These are phyloP conservation scores for Pyralis farinalis DNA, from an alignment of 2,888 invertebrate species.

Conservation along the genomic window DNA sequence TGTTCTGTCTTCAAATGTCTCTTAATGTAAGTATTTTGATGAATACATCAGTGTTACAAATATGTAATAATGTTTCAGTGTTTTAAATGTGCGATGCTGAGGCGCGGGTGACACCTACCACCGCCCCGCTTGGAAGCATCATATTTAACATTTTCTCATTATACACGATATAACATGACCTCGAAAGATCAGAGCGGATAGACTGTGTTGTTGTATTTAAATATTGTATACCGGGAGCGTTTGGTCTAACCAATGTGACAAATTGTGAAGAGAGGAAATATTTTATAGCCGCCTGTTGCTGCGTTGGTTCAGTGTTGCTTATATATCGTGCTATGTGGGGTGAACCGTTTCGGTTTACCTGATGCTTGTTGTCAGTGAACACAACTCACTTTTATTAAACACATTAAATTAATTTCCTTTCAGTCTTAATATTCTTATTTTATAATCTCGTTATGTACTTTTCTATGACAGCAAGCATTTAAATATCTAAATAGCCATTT, in stretches of 20 bases:
- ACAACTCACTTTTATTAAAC: not conserved
- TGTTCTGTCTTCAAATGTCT: constrained; percentile 79
- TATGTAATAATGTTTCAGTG: constrained; percentile 47
- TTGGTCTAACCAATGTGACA: constrained; percentile 29
- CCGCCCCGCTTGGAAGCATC: constrained; percentile 16
- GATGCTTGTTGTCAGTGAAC: constrained; percentile 31
- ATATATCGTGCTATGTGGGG: constrained; percentile 32
- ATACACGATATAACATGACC: constrained; percentile 34
- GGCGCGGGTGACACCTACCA: constrained; percentile 19
- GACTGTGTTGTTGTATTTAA: constrained; percentile 57
- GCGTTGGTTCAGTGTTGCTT: constrained; percentile 48
- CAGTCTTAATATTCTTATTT: not conserved
- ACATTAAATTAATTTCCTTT: not conserved
- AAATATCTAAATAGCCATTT: not conserved
- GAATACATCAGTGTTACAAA: constrained; percentile 59
- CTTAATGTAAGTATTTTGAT: constrained; percentile 73
- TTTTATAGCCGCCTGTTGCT: constrained; percentile 33
- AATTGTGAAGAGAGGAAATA: constrained; percentile 29
- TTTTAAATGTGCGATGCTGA: constrained; percentile 39
- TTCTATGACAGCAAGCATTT: constrained; percentile 21
- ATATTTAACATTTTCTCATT: constrained; percentile 26
- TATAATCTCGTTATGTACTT: not conserved
- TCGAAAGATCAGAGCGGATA: constrained; percentile 37
- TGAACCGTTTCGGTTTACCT: constrained; percentile 28
- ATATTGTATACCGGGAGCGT: constrained; percentile 42